These are phyloP conservation scores for Okapia johnstoni DNA, from an alignment of 2,113 vertebrate species.

Conservation along the genomic window DNA sequence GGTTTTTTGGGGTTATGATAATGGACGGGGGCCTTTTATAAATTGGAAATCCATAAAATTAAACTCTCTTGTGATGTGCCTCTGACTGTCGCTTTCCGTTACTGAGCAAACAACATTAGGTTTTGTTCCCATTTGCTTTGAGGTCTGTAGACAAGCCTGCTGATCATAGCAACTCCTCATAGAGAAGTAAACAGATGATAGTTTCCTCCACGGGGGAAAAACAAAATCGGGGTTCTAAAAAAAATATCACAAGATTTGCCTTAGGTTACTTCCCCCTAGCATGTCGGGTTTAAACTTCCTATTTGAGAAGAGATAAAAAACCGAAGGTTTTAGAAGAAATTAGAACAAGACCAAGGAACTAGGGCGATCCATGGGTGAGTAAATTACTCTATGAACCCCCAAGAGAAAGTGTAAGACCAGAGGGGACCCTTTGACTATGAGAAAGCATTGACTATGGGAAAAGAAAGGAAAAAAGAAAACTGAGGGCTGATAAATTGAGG, in stretches of 20 bases:
- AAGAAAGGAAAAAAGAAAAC: neutral
- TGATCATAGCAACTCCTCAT: neutral
- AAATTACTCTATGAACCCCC: neutral
- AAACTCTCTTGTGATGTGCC: neutral
- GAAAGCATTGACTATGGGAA: neutral
- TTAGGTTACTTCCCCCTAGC: neutral
- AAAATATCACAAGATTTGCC: neutral
- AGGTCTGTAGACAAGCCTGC: neutral
- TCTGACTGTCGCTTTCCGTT: neutral
- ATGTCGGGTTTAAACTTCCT: neutral
- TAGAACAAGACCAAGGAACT: neutral
- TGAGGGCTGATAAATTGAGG: neutral
- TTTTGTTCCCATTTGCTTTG: neutral
- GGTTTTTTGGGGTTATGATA: too few species aligned
- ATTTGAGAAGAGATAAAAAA: neutral
- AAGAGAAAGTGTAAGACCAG: neutral
- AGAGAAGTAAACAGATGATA: neutral
- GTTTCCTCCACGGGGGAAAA: neutral
- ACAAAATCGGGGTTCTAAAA: neutral
- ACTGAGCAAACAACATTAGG: neutral
- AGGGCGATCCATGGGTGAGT: neutral
- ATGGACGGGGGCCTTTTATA: too few species aligned
- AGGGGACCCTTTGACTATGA: neutral
- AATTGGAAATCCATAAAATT: too few species aligned
- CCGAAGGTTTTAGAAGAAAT: constrained; percentile 11